Evolutionary conservation across 2,113 vertebrate species (phyloP), one percentile per base, ranked within the genome.

Genomic region (Microcebus murinus): DNA sequence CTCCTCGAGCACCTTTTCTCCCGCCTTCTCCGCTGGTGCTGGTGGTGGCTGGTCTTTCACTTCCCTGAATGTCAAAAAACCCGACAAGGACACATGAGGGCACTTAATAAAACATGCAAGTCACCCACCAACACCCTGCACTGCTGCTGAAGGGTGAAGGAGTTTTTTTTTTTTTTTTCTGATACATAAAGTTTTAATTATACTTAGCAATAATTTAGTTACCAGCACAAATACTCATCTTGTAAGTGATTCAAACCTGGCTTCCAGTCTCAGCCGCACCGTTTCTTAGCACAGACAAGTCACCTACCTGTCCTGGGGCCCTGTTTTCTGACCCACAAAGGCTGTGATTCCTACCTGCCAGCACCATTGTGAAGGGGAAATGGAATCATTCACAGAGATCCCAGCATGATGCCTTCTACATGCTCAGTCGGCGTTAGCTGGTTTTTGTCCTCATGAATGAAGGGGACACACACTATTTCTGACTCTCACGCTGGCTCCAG

Each of bases 1-100:
- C 45, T 98, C 97, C 65, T 98, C 96, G 0, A 81, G 70, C 7
- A 95, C 74, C 42, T 94, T 97, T 21, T 96, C 96, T 71, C 45
- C 93, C 0, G 52, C 12, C 74, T 97, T 98, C 70, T 97, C 98
- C 14, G 6, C 1, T 15, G 57, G 45, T 45, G 45, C 1, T 15
- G 57, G 45, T 12, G 80, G 96, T 61, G 74, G 12, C 17, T 93
- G 70, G 8, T 97, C 96, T 73, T 71, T 97, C 31, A 25, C 8
- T 15, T 98, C 97, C 68, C 98, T 98, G 83, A 36, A 67, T 13
- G 83, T 8, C 29, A 90, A 39, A 79, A 71, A 55, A 68, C 13
- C 42, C 18, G 5, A 89, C 34, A 90, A 61, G 23, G 39, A 73
- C n/a, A 48, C 8, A 82, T 36, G 31, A 45, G 81, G 36, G 2